Conservation (phyloP, 2,888 invertebrate species). For the Alentia gelatinosa region DNA sequence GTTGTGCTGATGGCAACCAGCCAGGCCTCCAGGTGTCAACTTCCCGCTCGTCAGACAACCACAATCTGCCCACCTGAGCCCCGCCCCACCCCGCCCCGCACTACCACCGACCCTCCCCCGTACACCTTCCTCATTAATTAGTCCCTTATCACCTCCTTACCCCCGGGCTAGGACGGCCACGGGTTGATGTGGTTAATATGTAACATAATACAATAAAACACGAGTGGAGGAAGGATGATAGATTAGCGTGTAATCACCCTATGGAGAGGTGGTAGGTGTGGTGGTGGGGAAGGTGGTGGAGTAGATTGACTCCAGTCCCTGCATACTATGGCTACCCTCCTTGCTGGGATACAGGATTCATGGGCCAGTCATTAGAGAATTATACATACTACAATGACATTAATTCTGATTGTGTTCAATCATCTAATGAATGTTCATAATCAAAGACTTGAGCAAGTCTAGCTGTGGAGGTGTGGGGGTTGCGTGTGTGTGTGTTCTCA, state of each 20-base stretch:
- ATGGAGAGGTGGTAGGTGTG: no score
- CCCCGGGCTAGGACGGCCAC: background rate
- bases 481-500: no score
- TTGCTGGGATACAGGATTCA: no score
- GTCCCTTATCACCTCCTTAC: background rate
- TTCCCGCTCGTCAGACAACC: background rate
- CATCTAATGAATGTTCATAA: no score
- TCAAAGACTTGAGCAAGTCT: no score
- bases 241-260: background rate
- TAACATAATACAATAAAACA: background rate
- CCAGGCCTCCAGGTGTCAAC: conserved; percentile 18
- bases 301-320: no score
- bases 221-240: background rate
- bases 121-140: background rate
- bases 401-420: no score
- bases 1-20: background rate
- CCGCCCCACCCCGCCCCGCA: background rate
- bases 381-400: no score
- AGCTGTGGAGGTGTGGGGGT: no score
- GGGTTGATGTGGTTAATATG: background rate
- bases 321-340: no score
- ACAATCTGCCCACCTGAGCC: background rate
- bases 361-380: no score
- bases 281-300: no score
- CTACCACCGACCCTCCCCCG: background rate